A percentile compares a stretch with the other conserved stretches of the same genome.
phyloP scores from a whole-genome alignment of 2,888 invertebrate genomes.

The Cryptocheilus praepositus region DNA sequence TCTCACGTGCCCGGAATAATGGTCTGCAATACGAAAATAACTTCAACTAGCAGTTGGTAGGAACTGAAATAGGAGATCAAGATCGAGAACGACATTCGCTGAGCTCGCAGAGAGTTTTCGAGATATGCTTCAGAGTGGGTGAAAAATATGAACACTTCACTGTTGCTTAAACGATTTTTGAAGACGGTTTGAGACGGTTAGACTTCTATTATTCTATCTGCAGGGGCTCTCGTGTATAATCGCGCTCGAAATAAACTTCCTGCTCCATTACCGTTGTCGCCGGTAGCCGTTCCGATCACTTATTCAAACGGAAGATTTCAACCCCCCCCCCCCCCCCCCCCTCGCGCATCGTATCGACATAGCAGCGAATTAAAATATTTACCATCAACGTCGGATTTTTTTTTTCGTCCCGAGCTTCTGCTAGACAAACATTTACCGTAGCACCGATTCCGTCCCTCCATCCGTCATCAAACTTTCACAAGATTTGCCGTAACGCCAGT shows the following conservation, averaged over 20 bases:
- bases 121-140: too few relatives aligned
- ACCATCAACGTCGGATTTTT: constrained; percentile 17
- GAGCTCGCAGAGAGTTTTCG: too few relatives aligned
- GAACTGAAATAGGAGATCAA: too few relatives aligned
- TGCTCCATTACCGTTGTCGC: constrained; percentile 21
- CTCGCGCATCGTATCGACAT: not conserved
- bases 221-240: not conserved
- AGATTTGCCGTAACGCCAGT: constrained; percentile 13
- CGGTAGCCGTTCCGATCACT: constrained; percentile 31
- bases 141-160: too few relatives aligned
- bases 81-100: too few relatives aligned
- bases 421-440: constrained; percentile 28
- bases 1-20: too few relatives aligned
- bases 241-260: constrained; percentile 6
- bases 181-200: too few relatives aligned
- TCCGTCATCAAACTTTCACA: constrained; percentile 26
- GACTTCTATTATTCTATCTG: too few relatives aligned
- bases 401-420: constrained; percentile 15
- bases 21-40: too few relatives aligned
- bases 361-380: constrained; percentile 41
- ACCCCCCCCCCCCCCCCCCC: not conserved
- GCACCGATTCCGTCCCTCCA: constrained; percentile 28
- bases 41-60: too few relatives aligned
- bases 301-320: constrained; percentile 34
- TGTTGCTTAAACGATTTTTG: too few relatives aligned